Evolutionary conservation across 1,140 invertebrate species (phyloP).

Genomic region (Macrostomum lignano): DNA sequence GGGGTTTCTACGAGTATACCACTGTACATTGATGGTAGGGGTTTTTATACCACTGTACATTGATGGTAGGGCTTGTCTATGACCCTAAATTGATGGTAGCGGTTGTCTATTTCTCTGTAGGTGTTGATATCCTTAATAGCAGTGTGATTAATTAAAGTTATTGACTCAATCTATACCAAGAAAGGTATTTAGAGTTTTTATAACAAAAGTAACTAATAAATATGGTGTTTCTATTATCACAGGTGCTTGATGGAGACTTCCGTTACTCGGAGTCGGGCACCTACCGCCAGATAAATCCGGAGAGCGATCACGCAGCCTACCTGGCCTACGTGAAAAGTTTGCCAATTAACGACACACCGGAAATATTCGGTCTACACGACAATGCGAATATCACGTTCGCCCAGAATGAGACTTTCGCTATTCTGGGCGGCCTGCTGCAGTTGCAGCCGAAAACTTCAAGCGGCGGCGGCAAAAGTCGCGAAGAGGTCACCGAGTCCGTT

Average conservation of each 20-base stretch:
- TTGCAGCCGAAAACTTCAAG: conserved; percentile 22
- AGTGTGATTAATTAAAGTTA: too few species aligned
- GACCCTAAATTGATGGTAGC: too few species aligned
- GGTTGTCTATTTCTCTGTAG: too few species aligned
- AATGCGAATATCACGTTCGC: conserved; percentile 43
- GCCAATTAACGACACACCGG: conserved; percentile 29
- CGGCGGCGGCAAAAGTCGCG: conserved; percentile 22
- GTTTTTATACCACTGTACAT: too few species aligned
- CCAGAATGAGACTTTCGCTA: conserved; percentile 37
- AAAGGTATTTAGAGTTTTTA: too few species aligned
- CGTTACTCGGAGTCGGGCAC: conserved; percentile 17
- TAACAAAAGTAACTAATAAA: too few species aligned
- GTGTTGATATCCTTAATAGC: too few species aligned
- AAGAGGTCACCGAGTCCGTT: conserved; percentile 26
- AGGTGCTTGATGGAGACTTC: conserved; percentile 16
- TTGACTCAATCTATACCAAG: too few species aligned
- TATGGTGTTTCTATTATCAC: too few species aligned
- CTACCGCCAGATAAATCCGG: conserved; percentile 21
- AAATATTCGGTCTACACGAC: conserved; percentile 29
- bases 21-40: too few species aligned
- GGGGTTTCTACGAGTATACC: too few species aligned
- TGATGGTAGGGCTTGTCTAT: too few species aligned
- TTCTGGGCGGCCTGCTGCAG: conserved; percentile 33
- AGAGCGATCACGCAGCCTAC: conserved; percentile 25
- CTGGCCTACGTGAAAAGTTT: conserved; percentile 22